These are phyloP conservation scores for Urocyon cinereoargenteus DNA, from an alignment of 2,797 vertebrate genomes.

Conservation along the genomic window DNA sequence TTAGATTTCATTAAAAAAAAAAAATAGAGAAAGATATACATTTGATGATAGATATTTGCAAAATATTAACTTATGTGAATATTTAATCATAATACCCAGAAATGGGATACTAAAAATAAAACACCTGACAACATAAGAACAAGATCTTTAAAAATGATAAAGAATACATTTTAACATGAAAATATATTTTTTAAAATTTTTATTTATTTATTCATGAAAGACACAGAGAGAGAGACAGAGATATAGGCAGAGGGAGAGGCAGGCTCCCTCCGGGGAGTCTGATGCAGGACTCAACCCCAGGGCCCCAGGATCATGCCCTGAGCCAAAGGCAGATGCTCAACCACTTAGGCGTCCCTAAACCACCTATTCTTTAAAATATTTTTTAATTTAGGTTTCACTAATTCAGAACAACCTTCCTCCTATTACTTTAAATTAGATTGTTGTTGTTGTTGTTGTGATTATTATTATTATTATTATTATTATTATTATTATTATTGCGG, in stretches of 20 bases:
- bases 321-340: not conserved
- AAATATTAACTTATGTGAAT: conserved; percentile 32
- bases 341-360: not conserved
- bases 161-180: not conserved
- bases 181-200: not conserved
- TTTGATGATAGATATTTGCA: not conserved
- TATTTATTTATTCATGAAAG: too few relatives aligned
- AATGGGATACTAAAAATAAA: conserved; percentile 29
- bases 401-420: not conserved
- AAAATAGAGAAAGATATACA: not conserved
- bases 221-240: not conserved
- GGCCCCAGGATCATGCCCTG: not conserved
- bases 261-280: too few relatives aligned
- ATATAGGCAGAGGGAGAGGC: not conserved
- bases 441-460: not conserved
- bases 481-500: not conserved
- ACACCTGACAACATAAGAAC: not conserved
- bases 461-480: not conserved
- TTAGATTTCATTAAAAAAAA: conserved; percentile 16
- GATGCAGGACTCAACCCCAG: not conserved
- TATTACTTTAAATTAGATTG: not conserved
- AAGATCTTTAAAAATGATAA: conserved; percentile 39
- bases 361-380: conserved; percentile 33
- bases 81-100: not conserved
- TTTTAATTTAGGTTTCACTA: conserved; percentile 49